Evolutionary conservation across 2,113 vertebrate species (phyloP).

Genomic region (Progne subis): DNA sequence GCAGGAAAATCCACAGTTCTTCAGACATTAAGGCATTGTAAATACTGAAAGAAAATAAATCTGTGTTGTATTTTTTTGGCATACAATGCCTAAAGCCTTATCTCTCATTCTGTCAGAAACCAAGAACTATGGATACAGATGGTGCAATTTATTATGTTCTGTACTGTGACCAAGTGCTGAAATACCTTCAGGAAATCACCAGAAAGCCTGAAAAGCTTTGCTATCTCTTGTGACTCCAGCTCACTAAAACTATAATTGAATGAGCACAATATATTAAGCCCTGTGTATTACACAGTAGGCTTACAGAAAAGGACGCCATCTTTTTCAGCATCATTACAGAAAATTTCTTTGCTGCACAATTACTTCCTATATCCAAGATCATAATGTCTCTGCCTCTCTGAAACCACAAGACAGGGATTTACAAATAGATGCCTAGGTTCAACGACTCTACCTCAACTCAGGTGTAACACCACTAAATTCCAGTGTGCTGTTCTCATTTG

Average conservation of each 20-base stretch:
- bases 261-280: slow-evolving; percentile 45
- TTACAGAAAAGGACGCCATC: neutral
- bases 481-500: neutral
- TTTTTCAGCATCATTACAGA: slow-evolving; percentile 32
- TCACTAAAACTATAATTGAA: slow-evolving; percentile 63
- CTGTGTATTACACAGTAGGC: neutral
- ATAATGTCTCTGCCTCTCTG: neutral
- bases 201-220: slow-evolving; percentile 55
- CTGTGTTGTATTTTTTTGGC: slow-evolving; percentile 44
- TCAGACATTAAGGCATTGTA: slow-evolving; percentile 57
- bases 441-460: neutral
- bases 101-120: slow-evolving; percentile 62
- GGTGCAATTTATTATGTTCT: slow-evolving; percentile 45
- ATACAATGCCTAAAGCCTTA: slow-evolving; percentile 38
- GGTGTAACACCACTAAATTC: neutral
- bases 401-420: neutral
- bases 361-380: neutral
- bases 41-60: slow-evolving; percentile 54
- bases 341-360: neutral
- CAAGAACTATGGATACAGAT: slow-evolving; percentile 51
- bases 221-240: slow-evolving; percentile 44
- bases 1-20: slow-evolving; percentile 43
- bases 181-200: slow-evolving; percentile 68
- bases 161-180: slow-evolving; percentile 56
- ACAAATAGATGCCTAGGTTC: neutral